Conservation (phyloP, 2,113 vertebrate genomes). For the Buteo buteo region DNA sequence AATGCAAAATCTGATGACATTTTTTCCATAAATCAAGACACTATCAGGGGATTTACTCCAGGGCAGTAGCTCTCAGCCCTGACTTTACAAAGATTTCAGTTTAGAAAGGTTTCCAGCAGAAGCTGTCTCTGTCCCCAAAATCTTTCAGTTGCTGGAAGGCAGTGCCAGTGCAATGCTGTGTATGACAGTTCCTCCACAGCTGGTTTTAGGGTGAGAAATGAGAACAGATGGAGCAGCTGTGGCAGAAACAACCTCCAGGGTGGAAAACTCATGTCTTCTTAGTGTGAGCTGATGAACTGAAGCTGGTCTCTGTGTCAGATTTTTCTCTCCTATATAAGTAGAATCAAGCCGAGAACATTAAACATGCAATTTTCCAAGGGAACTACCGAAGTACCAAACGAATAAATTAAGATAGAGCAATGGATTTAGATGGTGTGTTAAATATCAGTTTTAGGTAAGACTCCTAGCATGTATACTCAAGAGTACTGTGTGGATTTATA, state of each 20-base stretch:
- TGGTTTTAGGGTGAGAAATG: constrained; percentile 35
- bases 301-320: not conserved
- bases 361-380: not conserved
- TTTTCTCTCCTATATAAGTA: not conserved
- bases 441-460: not conserved
- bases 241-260: constrained; percentile 32
- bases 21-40: not conserved
- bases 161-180: not conserved
- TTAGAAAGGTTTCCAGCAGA: not conserved
- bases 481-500: not conserved
- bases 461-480: not conserved
- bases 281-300: not conserved
- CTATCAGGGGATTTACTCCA: not conserved
- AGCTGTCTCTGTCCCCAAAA: not conserved
- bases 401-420: not conserved
- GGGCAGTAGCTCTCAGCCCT: not conserved
- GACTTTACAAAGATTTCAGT: not conserved
- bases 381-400: not conserved
- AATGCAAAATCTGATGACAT: not conserved
- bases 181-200: not conserved
- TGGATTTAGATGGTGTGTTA: not conserved
- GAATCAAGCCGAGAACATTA: not conserved
- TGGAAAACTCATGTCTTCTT: not conserved
- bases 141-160: not conserved
- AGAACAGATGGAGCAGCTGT: constrained; percentile 31